Evolutionary conservation across 1,140 invertebrate species (phyloP).

Genomic region (Neotoxoptera formosana): DNA sequence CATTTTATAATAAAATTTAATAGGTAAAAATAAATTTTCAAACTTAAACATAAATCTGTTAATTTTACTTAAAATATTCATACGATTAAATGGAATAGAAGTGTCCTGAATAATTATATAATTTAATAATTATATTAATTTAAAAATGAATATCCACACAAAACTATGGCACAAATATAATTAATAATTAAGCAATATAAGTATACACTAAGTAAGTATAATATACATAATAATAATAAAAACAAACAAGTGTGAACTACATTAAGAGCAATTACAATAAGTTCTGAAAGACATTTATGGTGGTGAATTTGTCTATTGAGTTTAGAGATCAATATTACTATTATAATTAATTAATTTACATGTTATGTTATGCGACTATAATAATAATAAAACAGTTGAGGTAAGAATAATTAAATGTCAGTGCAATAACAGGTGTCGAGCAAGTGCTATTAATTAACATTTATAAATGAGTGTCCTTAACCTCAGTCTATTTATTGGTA

Average conservation of each 20-base stretch:
- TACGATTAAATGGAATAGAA: background rate
- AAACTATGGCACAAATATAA: slow-evolving; percentile 44
- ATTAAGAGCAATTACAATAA: slow-evolving; percentile 28
- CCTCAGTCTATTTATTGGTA: slow-evolving; percentile 23
- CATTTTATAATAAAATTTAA: background rate
- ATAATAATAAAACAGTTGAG: slow-evolving; percentile 50
- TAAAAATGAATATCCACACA: slow-evolving; percentile 33
- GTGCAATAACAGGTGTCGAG: background rate
- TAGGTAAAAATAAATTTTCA: background rate
- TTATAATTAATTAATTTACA: slow-evolving; percentile 44
- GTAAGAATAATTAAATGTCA: slow-evolving; percentile 37
- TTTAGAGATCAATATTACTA: slow-evolving; percentile 48
- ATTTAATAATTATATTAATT: slow-evolving; percentile 26
- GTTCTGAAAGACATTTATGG: slow-evolving; percentile 50
- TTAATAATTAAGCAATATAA: slow-evolving; percentile 38
- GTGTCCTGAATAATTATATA: background rate
- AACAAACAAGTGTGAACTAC: background rate
- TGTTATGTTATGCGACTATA: background rate
- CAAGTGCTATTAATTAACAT: background rate
- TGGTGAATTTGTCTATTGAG: slow-evolving; percentile 51
- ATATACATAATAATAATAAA: background rate
- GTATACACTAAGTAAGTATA: background rate
- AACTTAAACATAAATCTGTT: background rate
- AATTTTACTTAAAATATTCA: slow-evolving; percentile 6
- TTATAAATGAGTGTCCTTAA: slow-evolving; percentile 29